Base-by-base conservation (phyloP, 2,113 vertebrate genomes). In the Larimichthys polyactis region DNA sequence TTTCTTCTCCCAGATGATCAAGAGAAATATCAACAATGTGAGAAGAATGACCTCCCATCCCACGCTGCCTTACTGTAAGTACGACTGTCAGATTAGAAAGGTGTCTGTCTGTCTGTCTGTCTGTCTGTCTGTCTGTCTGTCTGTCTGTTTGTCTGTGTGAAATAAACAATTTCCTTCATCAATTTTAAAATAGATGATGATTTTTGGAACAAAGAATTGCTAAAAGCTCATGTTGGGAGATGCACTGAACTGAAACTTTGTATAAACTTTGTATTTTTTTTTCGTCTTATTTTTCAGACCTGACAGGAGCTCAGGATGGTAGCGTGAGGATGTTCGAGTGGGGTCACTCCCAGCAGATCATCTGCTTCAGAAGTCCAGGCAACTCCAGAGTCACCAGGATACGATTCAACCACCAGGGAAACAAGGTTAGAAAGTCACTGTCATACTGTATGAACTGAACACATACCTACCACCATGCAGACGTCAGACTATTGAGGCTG, bases 301-400 rank as follows among this genome's bases (percentile, higher is more conserved):
- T 99, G 87, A 99, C 98, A 0, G 98, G 98, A 60, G 98, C 98
- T 84, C 98, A 99, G 59, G 98, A 99, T 36, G 98, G 98, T 20
- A 99, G 98, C 24, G 98, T 99, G 70, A 95, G 97, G 89, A 99
- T 99, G 98, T 99, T 99, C 88, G 98, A 99, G 78, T 99, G 98
- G 98, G 98, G 98, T 63, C 98, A 99, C 81, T 97, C 97, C 2
- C 97, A 99, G 89, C 98, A 99, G 93, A 98, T 99, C 91, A 96
- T 96, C 36, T 99, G 97, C 91, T 99, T 98, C 92, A 96, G 98
- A n/a, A 95, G 97, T 92, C 96, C 97, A 8, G 98, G 98, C 65
- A 99, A 97, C 93, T 96, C 97, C 75, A 96, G 98, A 89, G 95
- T 99, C 81, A 99, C 98, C 79, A 95, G 98, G 83, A 97, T 99